These are phyloP conservation scores for Riparia riparia DNA, from an alignment of 2,113 vertebrate species.

Conservation along the genomic window DNA sequence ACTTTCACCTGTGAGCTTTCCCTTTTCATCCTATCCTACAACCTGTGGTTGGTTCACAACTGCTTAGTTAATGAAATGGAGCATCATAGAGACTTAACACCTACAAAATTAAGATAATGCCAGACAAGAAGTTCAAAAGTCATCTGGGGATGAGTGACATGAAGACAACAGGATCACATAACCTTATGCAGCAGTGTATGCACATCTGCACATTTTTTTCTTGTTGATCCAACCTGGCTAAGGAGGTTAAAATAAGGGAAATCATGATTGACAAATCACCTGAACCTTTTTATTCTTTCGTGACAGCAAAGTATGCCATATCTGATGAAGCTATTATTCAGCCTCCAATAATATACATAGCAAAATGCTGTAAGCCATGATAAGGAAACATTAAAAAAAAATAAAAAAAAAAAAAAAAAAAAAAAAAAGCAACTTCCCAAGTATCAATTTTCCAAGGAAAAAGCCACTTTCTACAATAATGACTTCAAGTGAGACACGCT, in stretches of 20 bases:
- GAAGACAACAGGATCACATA: neutral
- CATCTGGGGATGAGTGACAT: neutral
- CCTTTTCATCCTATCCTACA: neutral
- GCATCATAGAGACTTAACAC: neutral
- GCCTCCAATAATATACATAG: neutral
- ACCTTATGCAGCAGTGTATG: neutral
- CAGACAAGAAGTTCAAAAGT: neutral
- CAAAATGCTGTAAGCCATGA: neutral
- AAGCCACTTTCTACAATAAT: neutral
- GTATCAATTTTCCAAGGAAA: neutral
- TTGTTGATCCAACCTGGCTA: neutral
- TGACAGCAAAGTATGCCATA: neutral
- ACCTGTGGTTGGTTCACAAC: neutral
- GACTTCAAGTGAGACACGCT: neutral
- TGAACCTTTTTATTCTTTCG: neutral
- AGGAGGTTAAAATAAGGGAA: neutral
- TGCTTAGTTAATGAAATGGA: neutral
- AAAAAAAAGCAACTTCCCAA: neutral
- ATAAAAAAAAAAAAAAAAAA: neutral
- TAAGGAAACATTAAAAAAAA: neutral
- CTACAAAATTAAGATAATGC: neutral
- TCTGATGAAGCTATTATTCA: neutral
- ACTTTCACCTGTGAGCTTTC: neutral
- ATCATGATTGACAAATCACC: neutral
- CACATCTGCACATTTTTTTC: neutral